Base-by-base conservation (phyloP, 2,888 invertebrate genomes). In the Oligia strigilis region DNA sequence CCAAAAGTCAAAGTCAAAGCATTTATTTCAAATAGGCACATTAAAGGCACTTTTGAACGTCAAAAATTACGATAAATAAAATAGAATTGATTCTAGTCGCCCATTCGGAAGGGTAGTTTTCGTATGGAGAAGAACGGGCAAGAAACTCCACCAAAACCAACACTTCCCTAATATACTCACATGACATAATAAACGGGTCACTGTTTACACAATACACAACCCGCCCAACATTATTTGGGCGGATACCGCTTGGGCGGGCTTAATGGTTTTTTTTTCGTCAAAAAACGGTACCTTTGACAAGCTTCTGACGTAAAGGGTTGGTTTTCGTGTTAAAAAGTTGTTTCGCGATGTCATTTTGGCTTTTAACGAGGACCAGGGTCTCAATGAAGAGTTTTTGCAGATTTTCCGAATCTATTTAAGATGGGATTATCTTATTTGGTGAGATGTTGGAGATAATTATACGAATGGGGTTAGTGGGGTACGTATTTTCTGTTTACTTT, bases 241-340 rank as follows among this genome's bases (percentile, higher is more conserved):
- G 88, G 85, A 81, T 70, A 85, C 75, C 43, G 79, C 70, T 67
- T 81, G 80, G 64, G 70, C 78, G 75, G 78, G 52, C 70, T 62
- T 82, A 86, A 82, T 76, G 89, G 49, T 69, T 60, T 74, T 83
- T 82, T 88, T 86, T 75, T 67, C 36, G 29, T 58, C 69, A 74
- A 82, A 85, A 79, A 83, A 72, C 69, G 72, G 75, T 66, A 79
- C 82, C 80, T 87, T 83, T 85, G 88, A 88, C 89, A 86, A 77
- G 84, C 64, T 79, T 83, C 72, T 82, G 86, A 84, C 80, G 76
- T 82, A 81, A 87, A 88, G 82, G 85, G 89, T 84, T 85, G 71
- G 79, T 79, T 77, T 77, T 81, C 69, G 55, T 88, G 82, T 86
- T 81, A 79, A 82, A 88, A 89, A 87, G 83, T 86, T 88, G 78